Base-by-base conservation (phyloP, 2,888 invertebrate species). In the Galerucella pusilla region DNA sequence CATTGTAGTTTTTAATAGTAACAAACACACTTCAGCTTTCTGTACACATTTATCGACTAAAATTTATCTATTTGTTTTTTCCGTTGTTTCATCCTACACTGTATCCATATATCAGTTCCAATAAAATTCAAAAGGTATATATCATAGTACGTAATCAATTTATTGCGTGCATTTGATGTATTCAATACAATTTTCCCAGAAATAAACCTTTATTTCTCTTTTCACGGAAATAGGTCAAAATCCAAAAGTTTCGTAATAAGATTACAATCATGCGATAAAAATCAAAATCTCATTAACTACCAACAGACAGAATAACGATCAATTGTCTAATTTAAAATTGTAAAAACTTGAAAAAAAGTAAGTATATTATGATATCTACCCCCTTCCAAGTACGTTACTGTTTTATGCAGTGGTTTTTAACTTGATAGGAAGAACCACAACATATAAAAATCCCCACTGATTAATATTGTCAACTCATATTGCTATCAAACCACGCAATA, bases 131-230 rank as follows among this genome's bases (percentile, higher is more conserved):
- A 57, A 16, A 57, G 54, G 16, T 57, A 45, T 16, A 45, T 20
- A 46, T 45, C 10, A 20, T 16, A 65, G 42, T 57, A 57, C 25
- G 45, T 71, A 71, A 71, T 71, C 68, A 75, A 75, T 72, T 68
- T 74, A 65, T 78, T 74, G 78, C 78, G 78, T 78, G 78, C 61
- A 69, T 49, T 73, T 73, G 66, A 75, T 77, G 75, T 71, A 75
- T 73, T 73, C 73, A 68, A 69, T 45, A 67, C 60, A 73, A 74
- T 71, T 76, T 78, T 73, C 75, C 68, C 11, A 61, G 75, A 76
- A 76, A 66, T 10, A 68, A 78, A 78, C 71, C 71, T 59, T 49
- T 49, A 66, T 65, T 79, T 75, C 71, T 72, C 35, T 35, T 57
- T 77, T 79, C 79, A 68, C 67, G 72, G 75, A 77, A 65, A 65